phyloP scores from a whole-genome alignment of 2,113 vertebrate species.

The Alces alces region DNA sequence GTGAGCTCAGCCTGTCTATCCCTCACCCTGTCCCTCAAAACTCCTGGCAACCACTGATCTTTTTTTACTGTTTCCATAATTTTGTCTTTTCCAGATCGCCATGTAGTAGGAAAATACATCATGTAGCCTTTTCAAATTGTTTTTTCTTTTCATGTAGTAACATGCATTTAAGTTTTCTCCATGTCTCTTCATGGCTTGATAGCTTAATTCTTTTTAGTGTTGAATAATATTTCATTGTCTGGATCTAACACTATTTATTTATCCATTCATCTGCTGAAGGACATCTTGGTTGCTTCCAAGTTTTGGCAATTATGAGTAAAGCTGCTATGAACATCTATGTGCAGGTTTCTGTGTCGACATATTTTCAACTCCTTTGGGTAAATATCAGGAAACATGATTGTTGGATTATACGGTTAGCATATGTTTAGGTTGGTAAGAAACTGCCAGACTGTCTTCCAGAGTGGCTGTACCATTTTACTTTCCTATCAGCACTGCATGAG shows the following conservation, averaged over 20 bases:
- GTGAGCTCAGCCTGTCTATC: background rate
- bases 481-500: background rate
- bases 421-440: background rate
- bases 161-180: background rate
- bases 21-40: background rate
- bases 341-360: background rate
- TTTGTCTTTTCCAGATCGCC: background rate
- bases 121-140: background rate
- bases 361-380: background rate
- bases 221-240: background rate
- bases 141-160: background rate
- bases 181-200: background rate
- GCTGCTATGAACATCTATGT: background rate
- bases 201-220: background rate
- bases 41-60: background rate
- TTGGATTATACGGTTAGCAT: background rate
- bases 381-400: background rate
- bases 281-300: background rate
- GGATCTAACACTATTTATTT: too few relatives aligned
- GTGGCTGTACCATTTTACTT: background rate
- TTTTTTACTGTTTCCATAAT: background rate
- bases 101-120: background rate
- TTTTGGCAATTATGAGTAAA: background rate
- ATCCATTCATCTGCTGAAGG: too few relatives aligned
- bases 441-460: too few relatives aligned